Conservation (phyloP, 2,888 invertebrate genomes). For the Argyra leucocephala region DNA sequence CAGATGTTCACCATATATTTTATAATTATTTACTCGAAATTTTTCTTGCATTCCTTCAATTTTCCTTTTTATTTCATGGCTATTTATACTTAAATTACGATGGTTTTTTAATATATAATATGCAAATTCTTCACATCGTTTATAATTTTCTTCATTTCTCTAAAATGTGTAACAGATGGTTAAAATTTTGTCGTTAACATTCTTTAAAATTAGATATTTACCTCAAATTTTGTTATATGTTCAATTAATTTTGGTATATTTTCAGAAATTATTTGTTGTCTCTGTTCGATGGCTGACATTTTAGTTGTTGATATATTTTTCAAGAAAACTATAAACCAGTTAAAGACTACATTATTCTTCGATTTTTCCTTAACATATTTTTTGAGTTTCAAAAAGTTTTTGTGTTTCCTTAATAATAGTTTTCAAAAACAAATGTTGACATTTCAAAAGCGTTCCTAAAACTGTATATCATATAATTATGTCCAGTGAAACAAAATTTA, state of each 20-base stretch:
- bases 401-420: no score
- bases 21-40: constrained; percentile 44
- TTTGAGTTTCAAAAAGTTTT: no score
- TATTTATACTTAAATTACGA: constrained; percentile 43
- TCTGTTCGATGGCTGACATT: constrained; percentile 21
- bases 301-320: background rate
- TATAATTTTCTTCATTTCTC: constrained; percentile 41
- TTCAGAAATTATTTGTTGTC: constrained; percentile 31
- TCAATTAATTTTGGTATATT: constrained; percentile 31
- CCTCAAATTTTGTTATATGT: constrained; percentile 31
- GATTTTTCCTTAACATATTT: no score
- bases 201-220: constrained; percentile 21
- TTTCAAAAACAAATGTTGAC: no score
- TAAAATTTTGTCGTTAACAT: background rate
- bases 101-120: constrained; percentile 44
- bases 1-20: constrained; percentile 43
- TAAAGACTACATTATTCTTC: no score
- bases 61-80: constrained; percentile 42
- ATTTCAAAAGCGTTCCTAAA: no score
- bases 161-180: constrained; percentile 21
- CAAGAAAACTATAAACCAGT: no score
- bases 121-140: constrained; percentile 40
- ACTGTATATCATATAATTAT: no score
- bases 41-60: constrained; percentile 44
- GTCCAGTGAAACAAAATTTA: no score